Evolutionary conservation across 2,888 invertebrate species (phyloP), one percentile per base, ranked within the genome.

Genomic region (Diadromus collaris): DNA sequence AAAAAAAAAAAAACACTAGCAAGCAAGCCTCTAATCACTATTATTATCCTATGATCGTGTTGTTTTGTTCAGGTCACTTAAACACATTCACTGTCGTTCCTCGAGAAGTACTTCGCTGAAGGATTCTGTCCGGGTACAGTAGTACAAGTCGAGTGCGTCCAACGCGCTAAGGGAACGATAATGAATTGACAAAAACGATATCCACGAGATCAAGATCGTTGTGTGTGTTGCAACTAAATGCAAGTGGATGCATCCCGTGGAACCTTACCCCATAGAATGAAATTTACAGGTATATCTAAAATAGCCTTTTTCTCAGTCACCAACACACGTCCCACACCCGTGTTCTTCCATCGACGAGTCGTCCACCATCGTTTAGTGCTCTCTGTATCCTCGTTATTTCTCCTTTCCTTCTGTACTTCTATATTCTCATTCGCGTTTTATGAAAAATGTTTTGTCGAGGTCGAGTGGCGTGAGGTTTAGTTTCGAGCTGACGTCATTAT

Each of bases 201-300:
- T 90, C 90, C 90, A 91, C 88, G 90, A 91, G 90, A 91, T 91
- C 90, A 90, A 91, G 90, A 90, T 91, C 90, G 90, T 91, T 91
- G 89, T 91, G 90, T 91, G 90, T 91, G 89, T 90, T 91, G 90
- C 90, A 88, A 90, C 90, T 90, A 90, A 90, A 90, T 87, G 89
- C 90, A 90, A 90, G 90, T 90, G 90, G 90, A 90, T 90, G 90
- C 90, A 89, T 90, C 90, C 90, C 84, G 83, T 84, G 84, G 84
- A 84, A 83, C 83, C 83, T 84, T 84, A 84, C 83, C 84, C 84
- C 88, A 85, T 84, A 84, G 80, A 83, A 87, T 89, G 90, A 90
- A 89, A 87, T 88, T 88, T 86, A 88, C 89, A 90, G 90, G 90
- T 90, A 90, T 87, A 89, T 87, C 77, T 82, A 78, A 82, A 81